A percentile compares a stretch with the other conserved stretches of the same genome.
These are phyloP conservation scores for Etheostoma nigrum DNA, from an alignment of 2,797 vertebrate species.

Conservation along the genomic window DNA sequence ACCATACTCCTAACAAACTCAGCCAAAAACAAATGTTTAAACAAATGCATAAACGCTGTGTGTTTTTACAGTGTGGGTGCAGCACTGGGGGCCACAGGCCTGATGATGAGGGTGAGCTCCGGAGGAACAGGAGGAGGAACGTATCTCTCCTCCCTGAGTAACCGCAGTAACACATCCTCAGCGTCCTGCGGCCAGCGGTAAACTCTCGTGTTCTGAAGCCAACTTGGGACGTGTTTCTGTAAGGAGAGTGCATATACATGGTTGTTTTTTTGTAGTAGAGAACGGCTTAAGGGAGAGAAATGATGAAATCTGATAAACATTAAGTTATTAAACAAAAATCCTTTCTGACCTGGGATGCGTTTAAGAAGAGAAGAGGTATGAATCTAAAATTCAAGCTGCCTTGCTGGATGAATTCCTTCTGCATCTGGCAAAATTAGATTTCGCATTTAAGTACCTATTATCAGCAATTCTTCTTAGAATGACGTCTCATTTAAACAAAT, in stretches of 20 bases:
- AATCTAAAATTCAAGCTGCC: slow-evolving; percentile 95
- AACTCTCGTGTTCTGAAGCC: slow-evolving; percentile 92
- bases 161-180: slow-evolving; percentile 88
- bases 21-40: neutral
- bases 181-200: slow-evolving; percentile 91
- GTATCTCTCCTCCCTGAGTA: slow-evolving; percentile 90
- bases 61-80: slow-evolving; percentile 39
- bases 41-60: neutral
- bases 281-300: no score
- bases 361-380: slow-evolving; percentile 91
- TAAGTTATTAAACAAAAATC: neutral
- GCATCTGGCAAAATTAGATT: slow-evolving; percentile 84
- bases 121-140: slow-evolving; percentile 86
- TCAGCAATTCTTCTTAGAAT: neutral
- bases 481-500: neutral
- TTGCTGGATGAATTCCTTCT: slow-evolving; percentile 93
- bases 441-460: neutral
- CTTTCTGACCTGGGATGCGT: slow-evolving; percentile 87
- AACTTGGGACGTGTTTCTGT: slow-evolving; percentile 90
- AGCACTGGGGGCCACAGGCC: slow-evolving; percentile 69
- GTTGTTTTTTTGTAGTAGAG: neutral
- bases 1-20: neutral
- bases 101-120: slow-evolving; percentile 89
- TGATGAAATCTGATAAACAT: neutral
- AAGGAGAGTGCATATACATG: slow-evolving; percentile 7